Percentiles rank a stretch among this genome's conserved stretches.
phyloP scores from a whole-genome alignment of 2,797 vertebrate species.

The Lophotriccus pileatus region DNA sequence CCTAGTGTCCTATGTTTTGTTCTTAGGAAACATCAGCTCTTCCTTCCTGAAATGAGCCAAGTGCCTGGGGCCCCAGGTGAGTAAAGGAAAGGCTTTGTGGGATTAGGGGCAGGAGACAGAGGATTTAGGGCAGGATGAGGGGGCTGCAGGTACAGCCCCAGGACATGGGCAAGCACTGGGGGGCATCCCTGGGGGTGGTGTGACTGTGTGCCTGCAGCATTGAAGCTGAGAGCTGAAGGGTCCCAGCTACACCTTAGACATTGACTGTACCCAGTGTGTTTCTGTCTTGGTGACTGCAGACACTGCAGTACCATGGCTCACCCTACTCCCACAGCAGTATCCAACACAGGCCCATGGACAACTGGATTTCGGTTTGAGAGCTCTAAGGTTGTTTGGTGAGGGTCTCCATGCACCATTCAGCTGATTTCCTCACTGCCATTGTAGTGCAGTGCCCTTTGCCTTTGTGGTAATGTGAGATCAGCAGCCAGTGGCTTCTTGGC shows the following conservation, averaged over 20 bases:
- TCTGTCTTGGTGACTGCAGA: background rate
- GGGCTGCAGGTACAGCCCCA: background rate
- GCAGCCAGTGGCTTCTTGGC: background rate
- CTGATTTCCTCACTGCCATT: background rate
- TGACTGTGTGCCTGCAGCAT: background rate
- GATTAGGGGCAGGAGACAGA: background rate
- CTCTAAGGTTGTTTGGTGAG: background rate
- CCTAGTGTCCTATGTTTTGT: background rate
- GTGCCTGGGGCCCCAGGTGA: background rate
- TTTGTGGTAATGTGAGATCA: background rate
- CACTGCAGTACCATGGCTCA: background rate
- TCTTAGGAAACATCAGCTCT: background rate
- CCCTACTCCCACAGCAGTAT: background rate
- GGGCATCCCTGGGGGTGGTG: too few relatives aligned
- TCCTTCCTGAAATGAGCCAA: background rate
- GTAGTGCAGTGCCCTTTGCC: background rate
- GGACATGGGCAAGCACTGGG: background rate
- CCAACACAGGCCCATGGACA: background rate
- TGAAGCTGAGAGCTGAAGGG: background rate
- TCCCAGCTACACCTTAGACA: accelerated
- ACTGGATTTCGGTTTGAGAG: background rate
- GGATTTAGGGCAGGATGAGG: background rate
- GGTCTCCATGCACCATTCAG: background rate
- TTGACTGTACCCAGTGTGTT: background rate
- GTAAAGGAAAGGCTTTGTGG: background rate